Evolutionary conservation across 2,797 vertebrate genomes (phyloP).

Genomic region (Remorina albescens): DNA sequence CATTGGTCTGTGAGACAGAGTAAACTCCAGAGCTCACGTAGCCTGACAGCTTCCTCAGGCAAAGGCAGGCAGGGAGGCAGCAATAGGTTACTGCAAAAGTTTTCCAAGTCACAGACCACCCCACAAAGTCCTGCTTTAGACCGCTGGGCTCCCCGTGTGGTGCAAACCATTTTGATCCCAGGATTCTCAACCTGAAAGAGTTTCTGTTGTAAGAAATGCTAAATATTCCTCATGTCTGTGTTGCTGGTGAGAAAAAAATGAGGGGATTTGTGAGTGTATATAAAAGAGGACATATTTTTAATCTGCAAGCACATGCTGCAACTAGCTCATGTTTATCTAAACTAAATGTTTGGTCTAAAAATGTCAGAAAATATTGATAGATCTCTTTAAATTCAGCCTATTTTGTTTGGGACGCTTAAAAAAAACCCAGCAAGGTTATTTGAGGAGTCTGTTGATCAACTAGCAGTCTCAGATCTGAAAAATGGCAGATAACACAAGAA

Average conservation of each 20-base stretch:
- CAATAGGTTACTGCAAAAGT: constrained; percentile 48
- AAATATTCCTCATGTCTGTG: constrained; percentile 5
- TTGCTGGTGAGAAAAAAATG: not conserved
- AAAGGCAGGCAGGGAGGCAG: constrained; percentile 29
- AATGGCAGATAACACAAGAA: no score
- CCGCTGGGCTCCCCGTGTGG: constrained; percentile 36
- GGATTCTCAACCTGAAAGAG: constrained; percentile 10
- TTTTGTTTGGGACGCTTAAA: no score
- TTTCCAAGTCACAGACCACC: constrained; percentile 60
- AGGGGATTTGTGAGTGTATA: no score
- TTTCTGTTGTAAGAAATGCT: constrained; percentile 19
- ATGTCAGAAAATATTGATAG: not conserved
- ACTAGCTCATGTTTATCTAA: not conserved
- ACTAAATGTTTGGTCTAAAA: constrained; percentile 2
- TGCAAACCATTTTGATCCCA: constrained; percentile 23
- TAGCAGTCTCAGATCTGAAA: not conserved
- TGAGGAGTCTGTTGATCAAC: not conserved
- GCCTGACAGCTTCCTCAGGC: constrained; percentile 72
- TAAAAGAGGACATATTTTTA: not conserved
- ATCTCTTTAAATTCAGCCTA: not conserved
- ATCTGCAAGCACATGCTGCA: not conserved
- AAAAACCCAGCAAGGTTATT: not conserved
- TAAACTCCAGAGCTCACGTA: constrained; percentile 65
- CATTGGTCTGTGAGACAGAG: constrained; percentile 74
- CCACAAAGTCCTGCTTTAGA: constrained; percentile 38